Base-by-base conservation (phyloP, 1,140 invertebrate genomes). In the Drosophila hydei region DNA sequence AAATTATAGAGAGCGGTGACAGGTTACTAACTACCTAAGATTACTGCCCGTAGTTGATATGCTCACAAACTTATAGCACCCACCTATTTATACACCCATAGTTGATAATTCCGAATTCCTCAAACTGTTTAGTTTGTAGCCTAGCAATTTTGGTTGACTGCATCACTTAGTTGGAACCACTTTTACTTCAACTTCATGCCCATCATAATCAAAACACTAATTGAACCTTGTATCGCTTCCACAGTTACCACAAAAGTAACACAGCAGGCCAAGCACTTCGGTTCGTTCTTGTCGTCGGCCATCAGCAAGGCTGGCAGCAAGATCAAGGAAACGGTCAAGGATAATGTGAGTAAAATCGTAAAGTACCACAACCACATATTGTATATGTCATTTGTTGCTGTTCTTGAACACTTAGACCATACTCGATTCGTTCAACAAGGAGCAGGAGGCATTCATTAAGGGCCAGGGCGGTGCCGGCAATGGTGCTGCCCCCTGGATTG, bases 401-500 rank as follows among this genome's bases (percentile, higher is more conserved):
- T 52, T 18, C 8, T 33, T 33, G 6, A 2, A 0, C 6, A n/a
- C 40, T 81, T 93, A 99, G 97, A 98, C 96, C 92, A 95, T 99
- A 91, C 93, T 99, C 77, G 96, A 97, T 54, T 97, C 99, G 83
- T 97, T 99, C 92, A 98, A 97, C 92, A 97, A 97, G 92, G 98
- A 99, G 92, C 98, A 99, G 92, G 97, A 98, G 79, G 96, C 97
- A 51, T 99, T 99, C 92, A 95, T 98, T 71, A 97, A 97, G 88
- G 95, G 95, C 54, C 96, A 99, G 93, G 94, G 95, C 79, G 94
- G 94, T 56, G 94, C 94, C 83, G 94, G 95, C 51, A 96, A 96
- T 40, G 95, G 96, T 12, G 95, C 97, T 23, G 95, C 97, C 9
- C 98, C 98, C 1, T 99, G 98, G 98, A 94, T 97, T 30, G 97